phyloP scores from a whole-genome alignment of 2,113 vertebrate species.

The Onychostoma macrolepis region DNA sequence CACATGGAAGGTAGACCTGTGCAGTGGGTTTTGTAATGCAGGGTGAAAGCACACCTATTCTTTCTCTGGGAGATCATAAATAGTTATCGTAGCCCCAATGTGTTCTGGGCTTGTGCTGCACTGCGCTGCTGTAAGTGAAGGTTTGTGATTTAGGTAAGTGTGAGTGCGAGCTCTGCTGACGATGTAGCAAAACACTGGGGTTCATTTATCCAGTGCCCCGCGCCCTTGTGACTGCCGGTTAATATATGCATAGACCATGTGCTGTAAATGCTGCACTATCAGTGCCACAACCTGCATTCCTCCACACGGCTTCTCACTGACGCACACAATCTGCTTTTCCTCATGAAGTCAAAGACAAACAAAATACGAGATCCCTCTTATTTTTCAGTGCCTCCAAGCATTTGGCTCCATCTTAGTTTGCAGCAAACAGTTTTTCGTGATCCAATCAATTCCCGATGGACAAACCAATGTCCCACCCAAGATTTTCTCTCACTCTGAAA shows the following conservation, averaged over 20 bases:
- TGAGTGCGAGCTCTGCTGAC: slow-evolving; percentile 38
- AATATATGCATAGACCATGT: slow-evolving; percentile 51
- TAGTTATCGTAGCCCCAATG: neutral
- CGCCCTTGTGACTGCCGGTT: slow-evolving; percentile 39
- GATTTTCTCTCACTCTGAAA: neutral
- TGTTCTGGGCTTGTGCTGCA: neutral
- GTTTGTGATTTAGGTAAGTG: slow-evolving; percentile 28
- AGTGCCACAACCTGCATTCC: slow-evolving; percentile 37
- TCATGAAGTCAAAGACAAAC: slow-evolving; percentile 38
- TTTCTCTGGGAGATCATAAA: neutral
- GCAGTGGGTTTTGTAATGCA: neutral
- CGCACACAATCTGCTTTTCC: slow-evolving; percentile 7
- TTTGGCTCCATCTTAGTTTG: neutral
- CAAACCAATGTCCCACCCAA: neutral
- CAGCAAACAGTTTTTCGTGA: neutral
- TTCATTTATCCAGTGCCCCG: slow-evolving; percentile 50
- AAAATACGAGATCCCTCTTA: neutral
- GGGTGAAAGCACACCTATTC: neutral
- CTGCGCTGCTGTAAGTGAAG: neutral
- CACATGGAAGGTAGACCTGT: neutral
- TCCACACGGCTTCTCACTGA: slow-evolving; percentile 52
- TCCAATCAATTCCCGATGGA: neutral
- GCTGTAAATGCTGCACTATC: slow-evolving; percentile 47
- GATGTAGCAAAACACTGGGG: slow-evolving; percentile 53
- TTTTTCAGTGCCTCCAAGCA: neutral